A percentile compares a stretch with the other conserved stretches of the same genome.
Conservation (phyloP, 1,140 invertebrate genomes). For the Mizuhopecten yessoensis region DNA sequence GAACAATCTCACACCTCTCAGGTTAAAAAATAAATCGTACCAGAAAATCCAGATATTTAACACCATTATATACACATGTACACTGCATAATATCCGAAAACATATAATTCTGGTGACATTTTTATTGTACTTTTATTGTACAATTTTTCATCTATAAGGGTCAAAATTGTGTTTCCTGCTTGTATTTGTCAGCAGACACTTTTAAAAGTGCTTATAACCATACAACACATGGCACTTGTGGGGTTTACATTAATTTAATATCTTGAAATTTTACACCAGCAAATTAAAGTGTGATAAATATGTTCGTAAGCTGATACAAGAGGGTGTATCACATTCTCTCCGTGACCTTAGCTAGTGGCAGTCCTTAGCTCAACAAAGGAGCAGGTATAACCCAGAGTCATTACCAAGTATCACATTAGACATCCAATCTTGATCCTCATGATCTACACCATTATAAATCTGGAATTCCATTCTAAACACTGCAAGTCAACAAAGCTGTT, state of each 20-base stretch:
- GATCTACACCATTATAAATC: constrained; percentile 8
- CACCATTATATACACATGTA: too few species aligned
- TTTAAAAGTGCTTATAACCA: not conserved
- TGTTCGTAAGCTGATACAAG: not conserved
- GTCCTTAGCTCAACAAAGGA: not conserved
- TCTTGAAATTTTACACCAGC: not conserved
- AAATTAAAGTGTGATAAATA: not conserved
- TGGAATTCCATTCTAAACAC: not conserved
- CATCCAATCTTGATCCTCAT: not conserved
- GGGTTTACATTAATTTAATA: not conserved
- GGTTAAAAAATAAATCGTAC: not conserved
- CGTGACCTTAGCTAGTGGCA: not conserved
- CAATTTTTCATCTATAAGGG: not conserved
- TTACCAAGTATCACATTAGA: not conserved
- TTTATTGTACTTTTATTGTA: not conserved
- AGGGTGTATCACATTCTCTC: not conserved
- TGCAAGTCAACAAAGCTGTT: not conserved
- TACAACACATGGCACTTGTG: not conserved
- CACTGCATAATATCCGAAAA: too few species aligned
- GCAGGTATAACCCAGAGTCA: not conserved
- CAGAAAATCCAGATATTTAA: not conserved
- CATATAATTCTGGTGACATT: too few species aligned
- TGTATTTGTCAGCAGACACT: not conserved
- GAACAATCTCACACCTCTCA: not conserved
- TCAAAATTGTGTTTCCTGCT: not conserved